phyloP scores from a whole-genome alignment of 2,888 invertebrate species.

The Pilophorus perplexus region DNA sequence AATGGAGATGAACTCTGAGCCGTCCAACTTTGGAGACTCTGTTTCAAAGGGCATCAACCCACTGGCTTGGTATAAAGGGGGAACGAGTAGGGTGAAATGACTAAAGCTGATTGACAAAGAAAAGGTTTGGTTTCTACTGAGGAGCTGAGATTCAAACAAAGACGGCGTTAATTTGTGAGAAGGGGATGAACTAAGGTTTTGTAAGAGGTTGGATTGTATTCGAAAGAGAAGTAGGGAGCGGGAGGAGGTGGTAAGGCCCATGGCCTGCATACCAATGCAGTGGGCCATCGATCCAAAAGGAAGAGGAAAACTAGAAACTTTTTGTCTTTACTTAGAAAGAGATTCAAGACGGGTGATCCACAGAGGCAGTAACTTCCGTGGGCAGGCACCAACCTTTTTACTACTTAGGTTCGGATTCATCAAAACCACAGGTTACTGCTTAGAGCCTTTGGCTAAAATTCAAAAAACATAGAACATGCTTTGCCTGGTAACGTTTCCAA shows the following conservation, averaged over 20 bases:
- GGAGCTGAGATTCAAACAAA: conserved; percentile 29
- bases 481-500: too few relatives aligned
- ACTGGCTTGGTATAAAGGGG: background rate
- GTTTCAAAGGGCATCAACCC: conserved; percentile 11
- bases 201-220: conserved; percentile 25
- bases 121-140: conserved; percentile 32
- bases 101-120: conserved; percentile 31
- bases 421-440: too few relatives aligned
- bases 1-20: too few relatives aligned
- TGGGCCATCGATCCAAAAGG: conserved; percentile 27
- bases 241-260: background rate
- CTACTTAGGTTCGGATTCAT: too few relatives aligned
- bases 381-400: too few relatives aligned
- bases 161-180: conserved; percentile 34
- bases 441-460: too few relatives aligned
- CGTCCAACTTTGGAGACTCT: too few relatives aligned
- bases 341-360: background rate
- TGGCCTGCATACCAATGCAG: conserved; percentile 32
- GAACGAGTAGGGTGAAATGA: conserved; percentile 20
- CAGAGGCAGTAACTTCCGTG: too few relatives aligned
- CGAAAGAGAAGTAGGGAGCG: background rate
- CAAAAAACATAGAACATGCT: too few relatives aligned
- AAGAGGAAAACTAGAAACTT: conserved; percentile 24
- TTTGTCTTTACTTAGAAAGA: background rate
- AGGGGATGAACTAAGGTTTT: conserved; percentile 16